phyloP scores from a whole-genome alignment of 1,140 invertebrate genomes.

The Brachionus paranguensis region DNA sequence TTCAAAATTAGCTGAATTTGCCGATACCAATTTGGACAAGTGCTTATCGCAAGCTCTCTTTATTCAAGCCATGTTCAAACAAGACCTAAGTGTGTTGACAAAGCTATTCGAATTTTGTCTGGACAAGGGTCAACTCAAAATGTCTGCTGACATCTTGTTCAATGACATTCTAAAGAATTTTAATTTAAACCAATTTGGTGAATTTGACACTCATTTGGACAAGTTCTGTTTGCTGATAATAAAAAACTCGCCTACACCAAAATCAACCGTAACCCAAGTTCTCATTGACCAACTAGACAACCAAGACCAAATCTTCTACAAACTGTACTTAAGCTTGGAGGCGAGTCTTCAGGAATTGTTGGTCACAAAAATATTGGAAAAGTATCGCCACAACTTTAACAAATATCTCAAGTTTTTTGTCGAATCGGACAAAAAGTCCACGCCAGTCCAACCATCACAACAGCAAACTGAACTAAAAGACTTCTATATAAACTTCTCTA shows the following conservation, averaged over 20 bases:
- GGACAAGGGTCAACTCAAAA: not conserved
- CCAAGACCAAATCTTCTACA: not conserved
- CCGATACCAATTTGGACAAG: not conserved
- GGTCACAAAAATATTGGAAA: not conserved
- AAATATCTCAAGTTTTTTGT: not conserved
- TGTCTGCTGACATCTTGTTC: not conserved
- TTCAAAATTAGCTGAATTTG: not conserved
- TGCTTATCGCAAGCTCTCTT: slow-evolving; percentile 12
- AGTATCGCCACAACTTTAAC: not conserved
- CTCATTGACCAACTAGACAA: not conserved
- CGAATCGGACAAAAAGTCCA: not conserved
- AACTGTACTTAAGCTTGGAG: not conserved
- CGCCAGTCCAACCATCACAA: not conserved
- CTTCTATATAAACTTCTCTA: not conserved
- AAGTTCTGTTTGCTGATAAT: not conserved
- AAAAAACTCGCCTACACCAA: not conserved
- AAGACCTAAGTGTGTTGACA: not conserved
- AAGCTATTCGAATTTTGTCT: slow-evolving; percentile 2
- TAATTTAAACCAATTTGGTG: not conserved
- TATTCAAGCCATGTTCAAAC: slow-evolving; percentile 16
- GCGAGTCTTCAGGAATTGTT: not conserved
- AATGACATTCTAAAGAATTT: slow-evolving; percentile 12
- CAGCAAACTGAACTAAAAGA: slow-evolving; percentile 5
- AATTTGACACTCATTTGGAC: not conserved
- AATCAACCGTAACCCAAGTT: not conserved